A percentile compares a stretch with the other conserved stretches of the same genome.
Conservation (phyloP, 2,888 invertebrate genomes). For the Cheilosia scutellata region DNA sequence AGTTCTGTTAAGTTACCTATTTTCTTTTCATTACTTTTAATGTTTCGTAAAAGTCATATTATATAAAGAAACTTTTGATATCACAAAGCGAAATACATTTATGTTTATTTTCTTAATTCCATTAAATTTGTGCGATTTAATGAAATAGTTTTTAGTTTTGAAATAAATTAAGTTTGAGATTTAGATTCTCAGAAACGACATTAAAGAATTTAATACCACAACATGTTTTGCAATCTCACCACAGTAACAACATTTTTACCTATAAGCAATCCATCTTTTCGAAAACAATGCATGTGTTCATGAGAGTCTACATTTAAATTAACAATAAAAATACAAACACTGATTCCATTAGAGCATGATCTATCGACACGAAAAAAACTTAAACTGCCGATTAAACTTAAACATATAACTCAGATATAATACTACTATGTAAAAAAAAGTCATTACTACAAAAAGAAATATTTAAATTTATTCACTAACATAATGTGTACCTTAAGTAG, state of each 20-base stretch:
- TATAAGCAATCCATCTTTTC: constrained; percentile 52
- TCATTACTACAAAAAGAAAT: constrained; percentile 48
- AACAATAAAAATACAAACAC: constrained; percentile 11
- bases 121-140: constrained; percentile 25
- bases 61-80: constrained; percentile 6
- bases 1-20: constrained; percentile 33
- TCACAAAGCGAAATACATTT: constrained; percentile 31
- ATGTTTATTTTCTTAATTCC: constrained; percentile 33
- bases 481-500: constrained; percentile 75
- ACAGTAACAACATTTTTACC: constrained; percentile 49
- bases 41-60: constrained; percentile 39
- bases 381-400: constrained; percentile 75
- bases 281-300: constrained; percentile 72
- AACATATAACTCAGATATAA: constrained; percentile 63
- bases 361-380: constrained; percentile 71
- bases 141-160: constrained; percentile 29
- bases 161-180: constrained; percentile 26
- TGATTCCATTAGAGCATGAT: constrained; percentile 64
- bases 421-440: constrained; percentile 47
- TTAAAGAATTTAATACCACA: constrained; percentile 33
- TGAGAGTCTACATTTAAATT: constrained; percentile 27
- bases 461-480: constrained; percentile 62
- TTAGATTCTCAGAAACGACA: constrained; percentile 60
- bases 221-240: constrained; percentile 62
- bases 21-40: constrained; percentile 31